Conservation (phyloP, 2,797 vertebrate genomes). For the Gadopsis bispinosus region DNA sequence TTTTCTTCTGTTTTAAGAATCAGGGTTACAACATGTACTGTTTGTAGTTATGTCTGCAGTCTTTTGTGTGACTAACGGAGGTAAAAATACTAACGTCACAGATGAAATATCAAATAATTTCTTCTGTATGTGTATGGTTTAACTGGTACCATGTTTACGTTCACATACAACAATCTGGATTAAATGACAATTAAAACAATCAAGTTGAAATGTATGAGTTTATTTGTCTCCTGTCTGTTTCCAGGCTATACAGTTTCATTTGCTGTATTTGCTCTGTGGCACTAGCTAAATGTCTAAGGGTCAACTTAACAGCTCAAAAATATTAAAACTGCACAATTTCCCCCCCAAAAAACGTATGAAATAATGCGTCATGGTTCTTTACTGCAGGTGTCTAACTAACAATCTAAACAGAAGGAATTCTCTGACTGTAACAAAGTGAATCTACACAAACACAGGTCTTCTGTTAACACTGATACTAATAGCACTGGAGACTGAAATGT, state of each 20-base stretch:
- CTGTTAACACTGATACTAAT: slow-evolving; percentile 67
- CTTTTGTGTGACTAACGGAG: slow-evolving; percentile 4
- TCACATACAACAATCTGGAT: background rate
- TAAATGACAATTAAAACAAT: slow-evolving; percentile 32
- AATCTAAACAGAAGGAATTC: slow-evolving; percentile 45
- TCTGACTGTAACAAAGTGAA: slow-evolving; percentile 61
- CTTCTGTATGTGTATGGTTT: background rate
- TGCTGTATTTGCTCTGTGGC: slow-evolving; percentile 80
- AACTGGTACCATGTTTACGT: background rate
- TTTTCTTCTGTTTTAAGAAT: background rate
- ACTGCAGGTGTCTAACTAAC: slow-evolving; percentile 69
- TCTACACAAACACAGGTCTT: slow-evolving; percentile 64
- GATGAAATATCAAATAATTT: background rate
- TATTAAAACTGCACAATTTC: slow-evolving; percentile 66
- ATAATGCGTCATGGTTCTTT: slow-evolving; percentile 66
- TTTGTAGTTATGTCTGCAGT: background rate
- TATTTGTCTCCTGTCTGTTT: slow-evolving; percentile 86
- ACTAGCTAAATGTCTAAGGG: slow-evolving; percentile 81
- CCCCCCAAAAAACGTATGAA: slow-evolving; percentile 80
- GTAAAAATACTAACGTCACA: background rate
- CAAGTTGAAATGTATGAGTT: slow-evolving; percentile 84
- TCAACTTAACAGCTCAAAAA: slow-evolving; percentile 78
- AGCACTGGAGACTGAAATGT: slow-evolving; percentile 60
- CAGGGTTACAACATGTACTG: too few relatives aligned
- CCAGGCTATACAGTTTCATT: slow-evolving; percentile 86